phyloP scores from a whole-genome alignment of 1,140 invertebrate species.

The Drosophila littoralis region DNA sequence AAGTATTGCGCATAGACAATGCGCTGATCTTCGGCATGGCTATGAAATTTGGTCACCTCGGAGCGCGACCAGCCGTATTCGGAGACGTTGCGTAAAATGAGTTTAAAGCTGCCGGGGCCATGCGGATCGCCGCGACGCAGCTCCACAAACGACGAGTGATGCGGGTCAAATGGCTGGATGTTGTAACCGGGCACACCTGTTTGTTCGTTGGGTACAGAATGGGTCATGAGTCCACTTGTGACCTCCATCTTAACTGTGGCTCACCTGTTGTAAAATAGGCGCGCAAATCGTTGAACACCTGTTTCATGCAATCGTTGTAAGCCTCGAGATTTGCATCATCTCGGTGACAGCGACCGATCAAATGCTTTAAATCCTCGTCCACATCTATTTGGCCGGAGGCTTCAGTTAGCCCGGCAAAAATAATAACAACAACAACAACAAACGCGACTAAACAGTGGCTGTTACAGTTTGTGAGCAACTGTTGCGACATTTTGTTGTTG shows the following conservation, averaged over 20 bases:
- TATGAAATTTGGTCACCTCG: slow-evolving; percentile 91
- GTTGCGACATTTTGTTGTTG: slow-evolving; percentile 47
- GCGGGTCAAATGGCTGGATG: slow-evolving; percentile 91
- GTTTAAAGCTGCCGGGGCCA: slow-evolving; percentile 86
- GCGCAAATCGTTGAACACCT: slow-evolving; percentile 89
- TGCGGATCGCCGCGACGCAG: slow-evolving; percentile 87
- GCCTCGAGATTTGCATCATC: slow-evolving; percentile 85
- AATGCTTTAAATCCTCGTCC: slow-evolving; percentile 65
- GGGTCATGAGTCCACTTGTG: slow-evolving; percentile 24
- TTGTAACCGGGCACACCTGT: slow-evolving; percentile 89
- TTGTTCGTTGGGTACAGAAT: slow-evolving; percentile 1
- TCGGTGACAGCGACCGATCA: slow-evolving; percentile 87
- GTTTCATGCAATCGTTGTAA: slow-evolving; percentile 90
- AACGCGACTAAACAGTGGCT: background rate
- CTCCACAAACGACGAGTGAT: slow-evolving; percentile 88
- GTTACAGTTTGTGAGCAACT: slow-evolving; percentile 55
- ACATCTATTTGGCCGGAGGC: slow-evolving; percentile 64
- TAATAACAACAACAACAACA: slow-evolving; percentile 1
- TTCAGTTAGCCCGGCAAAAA: background rate
- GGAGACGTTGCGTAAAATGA: slow-evolving; percentile 89
- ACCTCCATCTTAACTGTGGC: background rate
- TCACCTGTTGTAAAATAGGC: slow-evolving; percentile 90
- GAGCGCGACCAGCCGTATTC: slow-evolving; percentile 91
- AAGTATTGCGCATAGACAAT: slow-evolving; percentile 92
- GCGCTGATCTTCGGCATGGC: slow-evolving; percentile 87